phyloP scores from a whole-genome alignment of 2,888 invertebrate species.

The Andrena minutula region DNA sequence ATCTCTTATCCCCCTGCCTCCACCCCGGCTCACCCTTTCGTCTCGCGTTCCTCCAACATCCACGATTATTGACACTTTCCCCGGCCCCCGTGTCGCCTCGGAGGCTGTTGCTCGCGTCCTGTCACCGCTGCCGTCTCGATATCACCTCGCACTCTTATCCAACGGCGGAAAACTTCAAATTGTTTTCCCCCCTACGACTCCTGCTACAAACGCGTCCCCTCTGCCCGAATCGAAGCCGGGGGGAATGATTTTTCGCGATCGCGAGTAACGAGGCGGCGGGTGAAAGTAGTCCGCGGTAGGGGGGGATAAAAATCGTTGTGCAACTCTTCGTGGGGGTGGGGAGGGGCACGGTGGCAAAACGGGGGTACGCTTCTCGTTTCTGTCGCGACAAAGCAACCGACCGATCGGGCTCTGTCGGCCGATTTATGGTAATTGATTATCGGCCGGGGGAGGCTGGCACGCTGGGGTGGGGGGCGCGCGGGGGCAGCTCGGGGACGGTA shows the following conservation, averaged over 20 bases:
- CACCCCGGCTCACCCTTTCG: slow-evolving; percentile 14
- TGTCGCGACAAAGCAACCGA: slow-evolving; percentile 4
- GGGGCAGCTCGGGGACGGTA: slow-evolving; percentile 21
- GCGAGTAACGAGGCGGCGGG: slow-evolving; percentile 16
- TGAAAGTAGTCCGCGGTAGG: slow-evolving; percentile 1
- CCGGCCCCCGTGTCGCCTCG: not conserved
- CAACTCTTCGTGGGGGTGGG: not conserved
- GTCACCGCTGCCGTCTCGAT: slow-evolving; percentile 32
- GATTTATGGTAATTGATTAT: slow-evolving; percentile 61
- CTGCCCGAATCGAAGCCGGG: not conserved
- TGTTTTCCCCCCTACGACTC: slow-evolving; percentile 22
- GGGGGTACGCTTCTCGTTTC: slow-evolving; percentile 10
- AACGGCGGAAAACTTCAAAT: slow-evolving; percentile 28
- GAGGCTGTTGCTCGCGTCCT: slow-evolving; percentile 25
- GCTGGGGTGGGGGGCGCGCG: too few relatives aligned
- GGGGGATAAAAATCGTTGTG: not conserved
- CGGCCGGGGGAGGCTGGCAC: not conserved
- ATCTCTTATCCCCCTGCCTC: slow-evolving; percentile 1
- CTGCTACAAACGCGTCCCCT: slow-evolving; percentile 26
- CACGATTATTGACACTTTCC: slow-evolving; percentile 70
- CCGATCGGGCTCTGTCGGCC: not conserved
- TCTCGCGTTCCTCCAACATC: slow-evolving; percentile 37
- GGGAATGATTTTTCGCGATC: slow-evolving; percentile 7
- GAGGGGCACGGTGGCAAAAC: not conserved
- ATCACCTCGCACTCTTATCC: slow-evolving; percentile 33